These are phyloP conservation scores for Argopecten irradians DNA, from an alignment of 1,140 invertebrate species.

Conservation along the genomic window DNA sequence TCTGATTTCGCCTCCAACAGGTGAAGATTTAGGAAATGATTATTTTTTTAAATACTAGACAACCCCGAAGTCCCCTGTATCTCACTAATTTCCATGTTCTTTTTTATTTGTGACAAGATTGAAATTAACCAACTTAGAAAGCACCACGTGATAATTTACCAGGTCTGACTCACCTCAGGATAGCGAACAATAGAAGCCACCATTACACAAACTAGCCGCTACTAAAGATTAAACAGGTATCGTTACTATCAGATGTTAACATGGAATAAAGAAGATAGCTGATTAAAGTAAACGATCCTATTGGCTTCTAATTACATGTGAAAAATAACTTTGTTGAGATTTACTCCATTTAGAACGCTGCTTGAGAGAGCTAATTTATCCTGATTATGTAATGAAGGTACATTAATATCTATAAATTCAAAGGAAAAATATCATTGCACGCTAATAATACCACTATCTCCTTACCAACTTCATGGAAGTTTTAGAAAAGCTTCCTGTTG, in stretches of 20 bases:
- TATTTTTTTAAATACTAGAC: background rate
- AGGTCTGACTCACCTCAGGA: no score
- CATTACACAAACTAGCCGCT: no score
- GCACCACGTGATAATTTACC: background rate
- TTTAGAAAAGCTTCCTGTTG: background rate
- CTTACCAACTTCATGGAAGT: background rate
- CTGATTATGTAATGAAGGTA: background rate
- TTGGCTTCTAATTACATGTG: background rate
- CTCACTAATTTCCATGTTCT: no score
- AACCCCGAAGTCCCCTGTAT: background rate
- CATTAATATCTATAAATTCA: conserved; percentile 23
- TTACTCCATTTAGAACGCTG: background rate
- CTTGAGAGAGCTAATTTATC: background rate
- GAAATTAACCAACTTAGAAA: no score
- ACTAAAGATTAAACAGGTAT: no score
- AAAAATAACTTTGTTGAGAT: background rate
- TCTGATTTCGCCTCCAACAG: background rate
- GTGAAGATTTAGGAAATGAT: conserved; percentile 5
- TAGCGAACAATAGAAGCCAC: no score
- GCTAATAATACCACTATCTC: background rate
- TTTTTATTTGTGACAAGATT: background rate
- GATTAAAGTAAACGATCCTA: background rate
- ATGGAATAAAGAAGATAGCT: background rate
- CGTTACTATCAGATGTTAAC: background rate
- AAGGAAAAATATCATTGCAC: background rate